A percentile compares a stretch with the other conserved stretches of the same genome.
Evolutionary conservation across 2,797 vertebrate genomes (phyloP).

Genomic region (Danionella dracula): DNA sequence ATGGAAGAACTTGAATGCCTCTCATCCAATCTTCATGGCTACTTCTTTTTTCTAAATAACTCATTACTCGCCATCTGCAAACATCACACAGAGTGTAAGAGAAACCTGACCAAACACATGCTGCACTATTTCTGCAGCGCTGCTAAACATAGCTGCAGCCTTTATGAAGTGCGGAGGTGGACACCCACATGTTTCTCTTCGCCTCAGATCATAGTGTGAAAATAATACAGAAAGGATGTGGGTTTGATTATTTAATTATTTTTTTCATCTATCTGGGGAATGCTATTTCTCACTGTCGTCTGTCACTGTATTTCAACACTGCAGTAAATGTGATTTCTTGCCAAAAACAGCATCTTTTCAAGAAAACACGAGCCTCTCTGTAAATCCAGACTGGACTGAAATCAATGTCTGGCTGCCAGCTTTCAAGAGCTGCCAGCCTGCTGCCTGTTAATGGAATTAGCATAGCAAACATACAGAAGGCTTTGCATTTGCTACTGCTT

Average conservation of each 20-base stretch:
- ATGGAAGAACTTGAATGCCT: too few relatives aligned
- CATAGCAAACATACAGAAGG: slow-evolving; percentile 33
- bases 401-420: slow-evolving; percentile 30
- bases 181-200: slow-evolving; percentile 32
- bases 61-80: background rate
- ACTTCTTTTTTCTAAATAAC: background rate
- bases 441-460: slow-evolving; percentile 47
- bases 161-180: slow-evolving; percentile 21
- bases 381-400: slow-evolving; percentile 26
- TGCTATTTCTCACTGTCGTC: slow-evolving; percentile 25
- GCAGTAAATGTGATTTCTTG: slow-evolving; percentile 20
- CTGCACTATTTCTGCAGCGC: slow-evolving; percentile 10
- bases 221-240: slow-evolving; percentile 31
- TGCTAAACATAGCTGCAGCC: slow-evolving; percentile 39
- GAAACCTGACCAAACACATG: slow-evolving; percentile 1
- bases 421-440: slow-evolving; percentile 24
- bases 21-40: background rate
- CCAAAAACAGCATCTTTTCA: slow-evolving; percentile 30
- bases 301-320: slow-evolving; percentile 28
- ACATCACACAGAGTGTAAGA: background rate
- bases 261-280: slow-evolving; percentile 20
- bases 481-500: slow-evolving; percentile 32
- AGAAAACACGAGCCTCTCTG: slow-evolving; percentile 11
- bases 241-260: slow-evolving; percentile 35
- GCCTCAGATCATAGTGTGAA: slow-evolving; percentile 29